Evolutionary conservation across 2,113 vertebrate species (phyloP).

Genomic region (Hemibagrus wyckioides): DNA sequence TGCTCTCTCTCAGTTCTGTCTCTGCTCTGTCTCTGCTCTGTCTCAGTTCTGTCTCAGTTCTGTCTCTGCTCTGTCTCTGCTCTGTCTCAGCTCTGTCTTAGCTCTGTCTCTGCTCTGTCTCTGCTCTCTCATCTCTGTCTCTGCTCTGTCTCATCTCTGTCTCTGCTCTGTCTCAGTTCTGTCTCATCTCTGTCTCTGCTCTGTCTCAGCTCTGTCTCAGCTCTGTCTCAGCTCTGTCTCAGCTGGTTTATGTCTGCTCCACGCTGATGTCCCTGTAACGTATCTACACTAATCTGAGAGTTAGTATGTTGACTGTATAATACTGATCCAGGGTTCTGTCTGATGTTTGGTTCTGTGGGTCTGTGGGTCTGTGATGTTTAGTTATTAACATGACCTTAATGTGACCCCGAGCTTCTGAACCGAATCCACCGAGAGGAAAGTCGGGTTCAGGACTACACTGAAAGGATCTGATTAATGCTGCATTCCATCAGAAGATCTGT

Average conservation of each 20-base stretch:
- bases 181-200: too few species aligned
- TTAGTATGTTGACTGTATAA: background rate
- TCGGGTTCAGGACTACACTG: background rate
- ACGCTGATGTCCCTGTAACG: background rate
- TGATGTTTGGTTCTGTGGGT: background rate
- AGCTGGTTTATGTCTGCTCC: background rate
- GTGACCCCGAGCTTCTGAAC: background rate
- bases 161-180: too few species aligned
- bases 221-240: too few species aligned
- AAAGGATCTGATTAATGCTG: constrained; percentile 2
- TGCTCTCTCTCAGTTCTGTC: too few species aligned
- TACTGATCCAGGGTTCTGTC: background rate
- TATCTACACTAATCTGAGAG: background rate
- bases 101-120: background rate
- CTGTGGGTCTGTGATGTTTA: background rate
- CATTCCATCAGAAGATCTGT: background rate
- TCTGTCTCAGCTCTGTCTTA: too few species aligned
- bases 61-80: too few species aligned
- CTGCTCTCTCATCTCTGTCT: background rate
- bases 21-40: too few species aligned
- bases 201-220: too few species aligned
- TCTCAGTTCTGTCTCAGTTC: too few species aligned
- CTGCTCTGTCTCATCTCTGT: too few species aligned
- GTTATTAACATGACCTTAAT: background rate
- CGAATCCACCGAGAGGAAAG: background rate